These are phyloP conservation scores for Hippocampus zosterae DNA, from an alignment of 2,113 vertebrate genomes.

Conservation along the genomic window DNA sequence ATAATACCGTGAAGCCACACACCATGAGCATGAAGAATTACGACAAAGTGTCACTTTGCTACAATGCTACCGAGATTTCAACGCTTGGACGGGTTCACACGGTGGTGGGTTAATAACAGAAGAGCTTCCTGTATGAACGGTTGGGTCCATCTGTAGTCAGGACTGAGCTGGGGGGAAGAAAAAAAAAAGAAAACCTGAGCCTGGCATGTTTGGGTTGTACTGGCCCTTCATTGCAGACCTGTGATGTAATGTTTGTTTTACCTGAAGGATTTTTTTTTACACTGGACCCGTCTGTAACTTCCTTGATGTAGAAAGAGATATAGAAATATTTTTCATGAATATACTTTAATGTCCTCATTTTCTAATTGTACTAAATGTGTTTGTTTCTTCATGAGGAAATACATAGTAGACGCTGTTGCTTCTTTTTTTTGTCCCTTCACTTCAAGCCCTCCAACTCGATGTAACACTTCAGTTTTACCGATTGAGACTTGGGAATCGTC, in stretches of 20 bases:
- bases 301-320: background rate
- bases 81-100: background rate
- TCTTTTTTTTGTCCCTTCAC: constrained; percentile 21
- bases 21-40: background rate
- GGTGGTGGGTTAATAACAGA: background rate
- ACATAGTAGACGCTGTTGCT: constrained; percentile 14
- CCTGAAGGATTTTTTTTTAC: too few relatives aligned
- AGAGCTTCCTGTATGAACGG: background rate
- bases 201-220: too few relatives aligned
- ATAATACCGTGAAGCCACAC: background rate
- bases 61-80: background rate
- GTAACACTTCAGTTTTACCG: constrained; percentile 57
- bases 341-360: constrained; percentile 12
- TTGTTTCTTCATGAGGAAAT: too few relatives aligned
- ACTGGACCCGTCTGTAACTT: background rate
- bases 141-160: background rate
- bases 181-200: too few relatives aligned
- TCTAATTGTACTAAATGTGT: too few relatives aligned
- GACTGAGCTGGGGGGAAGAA: too few relatives aligned
- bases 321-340: background rate
- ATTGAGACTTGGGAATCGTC: constrained; percentile 59
- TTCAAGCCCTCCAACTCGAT: constrained; percentile 44
- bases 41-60: background rate
- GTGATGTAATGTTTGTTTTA: too few relatives aligned
- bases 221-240: too few relatives aligned